Conservation (phyloP, 2,797 vertebrate species). For the Danio kyathit region DNA sequence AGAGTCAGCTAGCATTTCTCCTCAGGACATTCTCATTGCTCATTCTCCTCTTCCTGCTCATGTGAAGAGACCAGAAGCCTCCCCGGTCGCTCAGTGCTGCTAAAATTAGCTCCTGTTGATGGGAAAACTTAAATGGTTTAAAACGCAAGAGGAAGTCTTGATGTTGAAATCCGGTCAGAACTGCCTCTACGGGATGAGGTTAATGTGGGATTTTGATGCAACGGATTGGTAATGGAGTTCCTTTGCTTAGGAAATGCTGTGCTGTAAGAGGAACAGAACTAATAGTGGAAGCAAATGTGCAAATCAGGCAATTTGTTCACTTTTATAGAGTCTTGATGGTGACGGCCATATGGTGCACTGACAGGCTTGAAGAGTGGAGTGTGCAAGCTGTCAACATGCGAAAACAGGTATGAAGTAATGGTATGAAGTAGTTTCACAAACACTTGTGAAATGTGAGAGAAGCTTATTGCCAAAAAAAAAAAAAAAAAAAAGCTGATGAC, state of each 20-base stretch:
- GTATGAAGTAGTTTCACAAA: conserved; percentile 15
- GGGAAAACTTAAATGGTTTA: conserved; percentile 66
- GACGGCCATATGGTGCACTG: conserved; percentile 36
- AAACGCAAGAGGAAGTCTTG: conserved; percentile 60
- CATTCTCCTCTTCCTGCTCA: conserved; percentile 73
- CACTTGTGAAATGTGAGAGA: conserved; percentile 30
- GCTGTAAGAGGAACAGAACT: conserved; percentile 42
- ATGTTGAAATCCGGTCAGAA: conserved; percentile 46
- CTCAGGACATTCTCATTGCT: conserved; percentile 62
- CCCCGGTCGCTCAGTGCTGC: conserved; percentile 60
- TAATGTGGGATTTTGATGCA: conserved; percentile 46
- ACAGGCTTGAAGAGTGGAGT: conserved; percentile 22
- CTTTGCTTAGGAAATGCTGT: conserved; percentile 39
- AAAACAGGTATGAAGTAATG: conserved; percentile 36
- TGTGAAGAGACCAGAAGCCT: conserved; percentile 67
- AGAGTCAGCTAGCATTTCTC: conserved; percentile 72
- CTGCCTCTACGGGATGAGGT: conserved; percentile 29
- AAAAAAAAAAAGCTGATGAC: too few relatives aligned
- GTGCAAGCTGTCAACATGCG: conserved; percentile 25
- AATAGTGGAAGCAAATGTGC: conserved; percentile 32
- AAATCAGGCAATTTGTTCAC: conserved; percentile 20
- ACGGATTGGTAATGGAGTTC: conserved; percentile 34
- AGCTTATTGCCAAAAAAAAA: conserved; percentile 1
- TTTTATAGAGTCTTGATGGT: conserved; percentile 7
- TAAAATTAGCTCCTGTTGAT: conserved; percentile 69